A percentile compares a stretch with the other conserved stretches of the same genome.
Conservation (phyloP, 1,140 invertebrate species). For the Doryteuthis pealeii region DNA sequence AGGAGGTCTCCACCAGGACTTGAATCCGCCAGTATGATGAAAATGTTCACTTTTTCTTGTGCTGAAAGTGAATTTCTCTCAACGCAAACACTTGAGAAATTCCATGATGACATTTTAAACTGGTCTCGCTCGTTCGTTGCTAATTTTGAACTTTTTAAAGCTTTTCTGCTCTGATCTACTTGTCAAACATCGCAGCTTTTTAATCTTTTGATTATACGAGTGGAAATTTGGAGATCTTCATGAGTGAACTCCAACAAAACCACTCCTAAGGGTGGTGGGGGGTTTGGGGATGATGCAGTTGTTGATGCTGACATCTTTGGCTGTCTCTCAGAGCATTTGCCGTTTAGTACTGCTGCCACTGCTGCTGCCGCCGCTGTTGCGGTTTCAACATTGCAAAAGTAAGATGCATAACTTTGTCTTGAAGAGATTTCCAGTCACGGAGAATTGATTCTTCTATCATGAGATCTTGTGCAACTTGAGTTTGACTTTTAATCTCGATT, state of each 20-base stretch:
- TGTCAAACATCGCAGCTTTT: neutral
- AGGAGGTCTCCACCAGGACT: no score
- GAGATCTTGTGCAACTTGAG: slow-evolving; percentile 6
- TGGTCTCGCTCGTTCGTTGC: slow-evolving; percentile 1
- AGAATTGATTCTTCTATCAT: neutral
- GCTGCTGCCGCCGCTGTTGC: no score
- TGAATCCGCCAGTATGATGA: no score
- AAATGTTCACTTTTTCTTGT: no score
- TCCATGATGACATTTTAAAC: neutral
- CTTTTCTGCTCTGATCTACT: neutral
- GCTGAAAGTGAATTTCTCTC: no score
- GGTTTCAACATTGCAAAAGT: slow-evolving; percentile 3
- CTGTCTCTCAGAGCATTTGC: neutral
- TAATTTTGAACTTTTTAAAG: neutral
- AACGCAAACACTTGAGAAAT: slow-evolving; percentile 5
- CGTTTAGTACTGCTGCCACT: neutral
- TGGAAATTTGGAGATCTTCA: slow-evolving; percentile 2
- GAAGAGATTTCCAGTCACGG: slow-evolving; percentile 6
- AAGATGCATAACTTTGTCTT: neutral
- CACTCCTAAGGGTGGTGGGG: no score
- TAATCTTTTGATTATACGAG: neutral
- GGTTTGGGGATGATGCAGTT: no score
- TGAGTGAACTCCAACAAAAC: neutral
- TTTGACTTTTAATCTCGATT: slow-evolving; percentile 7
- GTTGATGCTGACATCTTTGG: slow-evolving; percentile 3